phyloP scores from a whole-genome alignment of 2,113 vertebrate species.

The Lethenteron reissneri region DNA sequence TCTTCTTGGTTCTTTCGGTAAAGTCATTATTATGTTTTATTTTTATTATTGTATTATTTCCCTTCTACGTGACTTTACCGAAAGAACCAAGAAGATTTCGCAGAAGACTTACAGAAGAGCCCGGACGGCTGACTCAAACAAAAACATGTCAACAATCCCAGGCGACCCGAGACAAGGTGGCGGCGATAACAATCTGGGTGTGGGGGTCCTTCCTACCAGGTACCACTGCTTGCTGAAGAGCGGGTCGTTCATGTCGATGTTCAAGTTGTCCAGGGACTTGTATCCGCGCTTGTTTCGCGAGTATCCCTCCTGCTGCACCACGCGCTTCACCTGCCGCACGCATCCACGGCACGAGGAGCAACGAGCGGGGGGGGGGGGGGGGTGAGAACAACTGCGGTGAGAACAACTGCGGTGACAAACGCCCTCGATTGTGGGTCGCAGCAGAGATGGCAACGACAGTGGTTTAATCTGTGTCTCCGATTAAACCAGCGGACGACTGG shows the following conservation, averaged over 20 bases:
- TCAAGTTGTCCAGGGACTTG: conserved; percentile 59
- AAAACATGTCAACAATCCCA: neutral
- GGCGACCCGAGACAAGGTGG: neutral
- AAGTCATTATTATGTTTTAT: too few species aligned
- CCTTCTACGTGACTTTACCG: too few species aligned
- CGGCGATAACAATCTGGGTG: neutral
- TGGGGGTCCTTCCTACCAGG: conserved; percentile 39
- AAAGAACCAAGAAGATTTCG: too few species aligned
- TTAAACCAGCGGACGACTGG: too few species aligned
- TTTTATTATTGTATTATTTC: too few species aligned
- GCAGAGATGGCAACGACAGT: too few species aligned
- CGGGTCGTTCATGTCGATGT: conserved; percentile 82
- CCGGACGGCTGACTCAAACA: neutral
- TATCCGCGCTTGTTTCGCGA: conserved; percentile 70
- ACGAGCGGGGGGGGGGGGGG: neutral
- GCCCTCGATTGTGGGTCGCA: too few species aligned
- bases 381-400: too few species aligned
- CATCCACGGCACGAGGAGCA: neutral
- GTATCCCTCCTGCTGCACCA: conserved; percentile 65
- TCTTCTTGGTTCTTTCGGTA: too few species aligned
- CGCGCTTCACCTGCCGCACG: conserved; percentile 42
- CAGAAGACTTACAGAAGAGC: too few species aligned
- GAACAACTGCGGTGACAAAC: neutral
- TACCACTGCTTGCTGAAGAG: conserved; percentile 96
- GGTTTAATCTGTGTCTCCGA: too few species aligned